These are phyloP conservation scores for Chiroxiphia lanceolata DNA, from an alignment of 2,797 vertebrate species.

Conservation along the genomic window DNA sequence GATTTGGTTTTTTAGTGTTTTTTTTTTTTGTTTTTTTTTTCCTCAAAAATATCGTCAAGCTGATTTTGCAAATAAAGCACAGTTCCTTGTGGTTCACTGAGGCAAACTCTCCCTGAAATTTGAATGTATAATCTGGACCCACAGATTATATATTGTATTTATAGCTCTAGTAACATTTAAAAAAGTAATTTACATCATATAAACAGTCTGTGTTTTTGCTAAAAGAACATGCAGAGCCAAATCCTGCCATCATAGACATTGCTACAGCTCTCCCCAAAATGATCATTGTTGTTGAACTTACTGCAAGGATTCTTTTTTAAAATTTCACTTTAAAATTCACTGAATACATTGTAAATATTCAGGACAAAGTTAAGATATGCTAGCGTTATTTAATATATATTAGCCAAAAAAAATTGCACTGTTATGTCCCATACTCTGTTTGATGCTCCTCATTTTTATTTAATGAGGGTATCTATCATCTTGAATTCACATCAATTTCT, in stretches of 20 bases:
- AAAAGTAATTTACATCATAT: not conserved
- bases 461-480: not conserved
- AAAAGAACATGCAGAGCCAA: conserved; percentile 19
- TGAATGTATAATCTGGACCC: not conserved
- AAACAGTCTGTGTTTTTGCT: not conserved
- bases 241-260: conserved; percentile 10
- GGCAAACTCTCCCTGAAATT: conserved; percentile 14
- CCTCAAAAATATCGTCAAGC: not conserved
- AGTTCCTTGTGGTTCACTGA: not conserved
- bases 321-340: not conserved
- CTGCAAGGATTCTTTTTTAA: not conserved
- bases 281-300: not conserved
- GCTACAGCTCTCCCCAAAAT: not conserved
- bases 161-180: not conserved
- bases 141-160: too few relatives aligned
- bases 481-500: not conserved
- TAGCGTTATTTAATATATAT: not conserved
- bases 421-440: not conserved
- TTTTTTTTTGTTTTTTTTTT: not conserved
- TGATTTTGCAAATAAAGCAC: not conserved
- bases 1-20: too few relatives aligned
- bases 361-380: not conserved
- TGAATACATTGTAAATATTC: not conserved
- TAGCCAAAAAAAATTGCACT: not conserved
- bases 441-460: not conserved